These are phyloP conservation scores for Lordiphosa andalusiaca DNA, from an alignment of 2,888 invertebrate species.

Conservation along the genomic window DNA sequence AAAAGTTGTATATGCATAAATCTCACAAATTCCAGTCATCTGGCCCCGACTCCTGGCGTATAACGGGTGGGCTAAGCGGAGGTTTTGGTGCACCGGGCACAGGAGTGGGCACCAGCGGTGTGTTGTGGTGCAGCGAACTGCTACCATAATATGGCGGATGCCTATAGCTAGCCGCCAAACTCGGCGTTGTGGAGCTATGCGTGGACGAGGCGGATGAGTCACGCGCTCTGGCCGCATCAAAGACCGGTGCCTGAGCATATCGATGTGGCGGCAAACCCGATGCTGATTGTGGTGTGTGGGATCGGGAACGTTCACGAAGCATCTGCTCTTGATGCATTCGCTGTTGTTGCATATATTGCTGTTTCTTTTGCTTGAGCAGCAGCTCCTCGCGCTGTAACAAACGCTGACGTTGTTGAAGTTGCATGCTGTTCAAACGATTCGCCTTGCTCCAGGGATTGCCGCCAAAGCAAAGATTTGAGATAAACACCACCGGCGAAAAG, in stretches of 20 bases:
- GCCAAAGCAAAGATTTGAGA: constrained; percentile 88
- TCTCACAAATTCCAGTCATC: constrained; percentile 74
- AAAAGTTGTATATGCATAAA: constrained; percentile 50
- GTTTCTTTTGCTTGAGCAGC: constrained; percentile 46
- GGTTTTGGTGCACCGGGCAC: constrained; percentile 55
- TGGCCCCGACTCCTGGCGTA: constrained; percentile 64
- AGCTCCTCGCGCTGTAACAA: constrained; percentile 47
- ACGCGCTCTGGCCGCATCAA: constrained; percentile 56
- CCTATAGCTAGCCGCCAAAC: constrained; percentile 37
- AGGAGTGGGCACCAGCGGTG: constrained; percentile 61
- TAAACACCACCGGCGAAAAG: constrained; percentile 91
- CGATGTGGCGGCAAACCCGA: constrained; percentile 48
- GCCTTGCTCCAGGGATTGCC: constrained; percentile 79
- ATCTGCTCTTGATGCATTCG: constrained; percentile 37
- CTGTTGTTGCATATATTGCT: constrained; percentile 46
- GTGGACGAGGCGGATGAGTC: constrained; percentile 67
- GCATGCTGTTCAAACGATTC: constrained; percentile 56
- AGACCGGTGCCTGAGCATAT: constrained; percentile 71
- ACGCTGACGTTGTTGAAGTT: constrained; percentile 53
- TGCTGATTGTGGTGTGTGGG: constrained; percentile 52
- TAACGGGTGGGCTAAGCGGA: constrained; percentile 48
- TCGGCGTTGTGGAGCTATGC: constrained; percentile 54
- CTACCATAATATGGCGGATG: constrained; percentile 57
- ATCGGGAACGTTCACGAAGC: constrained; percentile 53
- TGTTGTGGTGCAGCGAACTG: constrained; percentile 44